Evolutionary conservation across 2,888 invertebrate species (phyloP).

Genomic region (Escarpia spicata): DNA sequence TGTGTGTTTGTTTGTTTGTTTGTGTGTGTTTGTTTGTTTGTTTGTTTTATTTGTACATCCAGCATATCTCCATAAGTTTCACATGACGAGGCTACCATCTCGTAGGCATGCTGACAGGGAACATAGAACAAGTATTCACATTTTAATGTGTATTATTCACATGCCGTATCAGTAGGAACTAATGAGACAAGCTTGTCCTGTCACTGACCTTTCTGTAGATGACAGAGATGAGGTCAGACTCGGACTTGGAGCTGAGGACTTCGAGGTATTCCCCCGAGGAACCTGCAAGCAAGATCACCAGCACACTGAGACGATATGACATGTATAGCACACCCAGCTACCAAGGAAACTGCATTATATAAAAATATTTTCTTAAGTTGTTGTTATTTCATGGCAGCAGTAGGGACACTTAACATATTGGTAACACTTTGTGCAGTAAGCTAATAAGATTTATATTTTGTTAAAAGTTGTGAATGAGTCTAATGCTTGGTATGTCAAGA

Average conservation of each 20-base stretch:
- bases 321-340: too few species aligned
- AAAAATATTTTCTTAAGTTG: too few species aligned
- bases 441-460: neutral
- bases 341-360: too few species aligned
- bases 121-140: too few species aligned
- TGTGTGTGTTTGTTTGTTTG: neutral
- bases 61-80: neutral
- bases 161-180: too few species aligned
- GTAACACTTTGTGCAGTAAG: neutral
- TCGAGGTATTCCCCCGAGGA: conserved; percentile 81
- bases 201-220: conserved; percentile 78
- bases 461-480: neutral
- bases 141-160: too few species aligned
- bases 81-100: too few species aligned
- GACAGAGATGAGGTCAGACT: conserved; percentile 75
- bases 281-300: conserved; percentile 59
- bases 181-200: too few species aligned
- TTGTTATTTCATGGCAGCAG: too few species aligned
- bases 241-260: conserved; percentile 73
- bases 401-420: neutral
- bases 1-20: neutral
- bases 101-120: too few species aligned
- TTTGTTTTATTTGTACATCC: neutral
- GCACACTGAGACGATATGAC: too few species aligned
- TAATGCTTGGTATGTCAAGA: neutral